Conservation (phyloP, 1,140 invertebrate genomes). For the Chrysopa pallens region DNA sequence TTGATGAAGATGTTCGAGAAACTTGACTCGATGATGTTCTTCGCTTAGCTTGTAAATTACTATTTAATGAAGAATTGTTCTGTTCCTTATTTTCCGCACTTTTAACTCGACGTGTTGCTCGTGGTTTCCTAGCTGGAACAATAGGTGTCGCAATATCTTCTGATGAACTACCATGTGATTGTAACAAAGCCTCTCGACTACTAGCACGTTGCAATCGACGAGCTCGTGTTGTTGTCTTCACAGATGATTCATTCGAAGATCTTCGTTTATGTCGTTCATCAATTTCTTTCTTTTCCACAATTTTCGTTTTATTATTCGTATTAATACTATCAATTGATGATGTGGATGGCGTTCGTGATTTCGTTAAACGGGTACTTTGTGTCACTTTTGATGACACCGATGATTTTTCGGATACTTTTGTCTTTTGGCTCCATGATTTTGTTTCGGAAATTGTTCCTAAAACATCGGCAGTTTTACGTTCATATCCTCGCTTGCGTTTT, state of each 20-base stretch:
- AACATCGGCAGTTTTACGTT: not conserved
- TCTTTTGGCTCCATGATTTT: slow-evolving; percentile 18
- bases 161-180: slow-evolving; percentile 26
- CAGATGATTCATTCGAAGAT: slow-evolving; percentile 7
- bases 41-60: too few relatives aligned
- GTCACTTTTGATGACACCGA: slow-evolving; percentile 2
- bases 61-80: too few relatives aligned
- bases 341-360: slow-evolving; percentile 17
- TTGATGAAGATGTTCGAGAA: not conserved
- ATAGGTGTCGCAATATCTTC: slow-evolving; percentile 23
- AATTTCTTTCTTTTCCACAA: slow-evolving; percentile 10
- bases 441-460: slow-evolving; percentile 25
- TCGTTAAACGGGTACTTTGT: slow-evolving; percentile 4
- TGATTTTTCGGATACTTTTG: slow-evolving; percentile 4
- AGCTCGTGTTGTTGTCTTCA: slow-evolving; percentile 19
- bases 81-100: not conserved
- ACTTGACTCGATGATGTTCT: not conserved
- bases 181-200: slow-evolving; percentile 24
- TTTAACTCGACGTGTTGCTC: slow-evolving; percentile 17
- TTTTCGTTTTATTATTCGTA: slow-evolving; percentile 9
- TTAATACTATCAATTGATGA: slow-evolving; percentile 25
- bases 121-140: slow-evolving; percentile 17
- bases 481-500: not conserved
- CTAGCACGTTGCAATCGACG: slow-evolving; percentile 26
- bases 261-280: slow-evolving; percentile 8